Percentiles rank a stretch among this genome's conserved stretches.
phyloP scores from a whole-genome alignment of 2,797 vertebrate species.

The Borostomias antarcticus region DNA sequence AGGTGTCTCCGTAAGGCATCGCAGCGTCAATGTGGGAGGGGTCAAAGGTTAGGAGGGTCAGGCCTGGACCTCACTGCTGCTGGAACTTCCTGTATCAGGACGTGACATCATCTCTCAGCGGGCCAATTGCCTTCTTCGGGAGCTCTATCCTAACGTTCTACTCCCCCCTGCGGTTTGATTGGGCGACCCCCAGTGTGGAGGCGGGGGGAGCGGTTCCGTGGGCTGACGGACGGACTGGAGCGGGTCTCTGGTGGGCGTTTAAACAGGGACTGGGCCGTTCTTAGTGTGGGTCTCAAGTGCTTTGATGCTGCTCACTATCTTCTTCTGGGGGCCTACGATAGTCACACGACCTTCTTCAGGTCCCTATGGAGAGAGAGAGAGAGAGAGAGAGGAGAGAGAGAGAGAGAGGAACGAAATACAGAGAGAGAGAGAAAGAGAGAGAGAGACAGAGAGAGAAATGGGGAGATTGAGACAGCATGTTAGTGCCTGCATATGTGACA shows the following conservation, averaged over 20 bases:
- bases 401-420: constrained; percentile 4
- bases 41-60: constrained; percentile 45
- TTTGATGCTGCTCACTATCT: constrained; percentile 96
- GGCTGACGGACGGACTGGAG: background rate
- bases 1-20: constrained; percentile 72
- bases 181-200: background rate
- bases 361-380: constrained; percentile 78
- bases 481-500: constrained; percentile 53
- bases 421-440: constrained; percentile 26
- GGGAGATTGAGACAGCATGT: constrained; percentile 31
- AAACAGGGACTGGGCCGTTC: constrained; percentile 94
- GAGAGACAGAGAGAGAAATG: background rate
- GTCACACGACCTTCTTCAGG: constrained; percentile 93
- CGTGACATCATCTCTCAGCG: background rate
- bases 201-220: background rate
- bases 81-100: constrained; percentile 30
- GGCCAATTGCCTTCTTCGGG: background rate
- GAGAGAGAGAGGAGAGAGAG: background rate
- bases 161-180: background rate
- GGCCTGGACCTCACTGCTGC: constrained; percentile 34
- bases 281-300: constrained; percentile 93
- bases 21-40: constrained; percentile 55
- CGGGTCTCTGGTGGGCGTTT: constrained; percentile 51
- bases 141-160: constrained; percentile 1
- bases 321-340: constrained; percentile 93